Evolutionary conservation across 2,888 invertebrate species (phyloP), one percentile per base, ranked within the genome.

Genomic region (Panopea generosa): DNA sequence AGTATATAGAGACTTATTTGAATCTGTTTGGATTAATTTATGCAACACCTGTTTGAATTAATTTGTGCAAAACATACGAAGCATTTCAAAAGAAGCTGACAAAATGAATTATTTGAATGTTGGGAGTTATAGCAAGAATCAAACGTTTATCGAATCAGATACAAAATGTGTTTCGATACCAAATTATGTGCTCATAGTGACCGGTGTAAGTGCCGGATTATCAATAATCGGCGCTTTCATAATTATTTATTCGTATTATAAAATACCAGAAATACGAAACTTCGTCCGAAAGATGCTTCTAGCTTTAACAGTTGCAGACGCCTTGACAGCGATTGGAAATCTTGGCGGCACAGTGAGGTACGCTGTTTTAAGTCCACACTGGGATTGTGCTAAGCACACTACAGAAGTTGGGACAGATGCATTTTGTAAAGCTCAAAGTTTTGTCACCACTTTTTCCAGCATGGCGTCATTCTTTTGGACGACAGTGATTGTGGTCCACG

Each of bases 391-490:
- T 9, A 33, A 7, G 33, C 33, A 33, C 33, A 4, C 33, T 33
- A 4, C 33, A 33, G 6, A 33, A 33, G 33, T 7, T 11, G 33
- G 33, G 11, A 38, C 22, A 2, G 29, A 43, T 11, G 22, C 43
- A 0, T 33, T 79, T 18, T 79, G 78, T 55, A 45, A 27, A 3
- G 69, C 40, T 20, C 78, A 79, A 52, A 79, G 78, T 56, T 75
- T 71, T 55, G 59, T 75, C 7, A 79, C 78, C 7, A 79, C 78
- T 2, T 67, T 69, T 29, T 79, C 78, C 7, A 79, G 74, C 47
- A 26, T 79, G 47, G 47, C 74, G 0, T 79, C 78, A 2, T 79
- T 79, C 50, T 67, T 74, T 24, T 79, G 78, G 78, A 79, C 74
- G 2, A 24, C 52, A 22, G 24, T 79, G 2, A 79, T 79, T 38